A percentile compares a stretch with the other conserved stretches of the same genome.
phyloP scores from a whole-genome alignment of 2,113 vertebrate species.

The Odobenus rosmarus region DNA sequence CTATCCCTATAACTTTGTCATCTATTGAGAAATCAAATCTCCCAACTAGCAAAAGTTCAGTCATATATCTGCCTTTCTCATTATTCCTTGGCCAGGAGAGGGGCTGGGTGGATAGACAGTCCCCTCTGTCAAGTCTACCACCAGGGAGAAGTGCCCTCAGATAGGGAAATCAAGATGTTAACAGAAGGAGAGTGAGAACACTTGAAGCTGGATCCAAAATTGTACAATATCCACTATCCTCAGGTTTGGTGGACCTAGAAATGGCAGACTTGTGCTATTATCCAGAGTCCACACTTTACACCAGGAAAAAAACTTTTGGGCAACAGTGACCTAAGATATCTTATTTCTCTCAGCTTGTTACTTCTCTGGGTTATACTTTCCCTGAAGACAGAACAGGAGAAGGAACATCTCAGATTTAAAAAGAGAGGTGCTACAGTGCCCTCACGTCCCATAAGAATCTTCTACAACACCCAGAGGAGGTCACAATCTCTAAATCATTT shows the following conservation, averaged over 20 bases:
- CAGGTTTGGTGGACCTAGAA: background rate
- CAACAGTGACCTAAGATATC: background rate
- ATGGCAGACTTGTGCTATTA: background rate
- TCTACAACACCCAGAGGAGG: background rate
- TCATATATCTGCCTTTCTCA: background rate
- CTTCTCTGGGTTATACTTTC: background rate
- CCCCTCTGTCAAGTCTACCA: background rate
- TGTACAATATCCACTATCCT: background rate
- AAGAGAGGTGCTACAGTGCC: background rate
- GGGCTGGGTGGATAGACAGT: rapidly evolving
- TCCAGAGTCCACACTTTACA: background rate
- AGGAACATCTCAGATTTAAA: background rate
- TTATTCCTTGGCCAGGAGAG: too few relatives aligned
- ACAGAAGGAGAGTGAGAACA: background rate
- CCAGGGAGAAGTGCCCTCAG: background rate
- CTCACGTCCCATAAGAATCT: background rate
- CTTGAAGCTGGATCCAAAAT: background rate
- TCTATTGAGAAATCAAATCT: background rate
- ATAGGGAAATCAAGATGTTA: background rate
- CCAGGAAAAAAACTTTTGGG: background rate
- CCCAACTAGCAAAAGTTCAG: background rate
- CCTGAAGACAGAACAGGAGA: background rate
- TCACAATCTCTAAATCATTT: background rate
- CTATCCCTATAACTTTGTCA: background rate
- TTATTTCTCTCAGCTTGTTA: background rate